Evolutionary conservation across 2,797 vertebrate genomes (phyloP).

Genomic region (Furcifer pardalis): DNA sequence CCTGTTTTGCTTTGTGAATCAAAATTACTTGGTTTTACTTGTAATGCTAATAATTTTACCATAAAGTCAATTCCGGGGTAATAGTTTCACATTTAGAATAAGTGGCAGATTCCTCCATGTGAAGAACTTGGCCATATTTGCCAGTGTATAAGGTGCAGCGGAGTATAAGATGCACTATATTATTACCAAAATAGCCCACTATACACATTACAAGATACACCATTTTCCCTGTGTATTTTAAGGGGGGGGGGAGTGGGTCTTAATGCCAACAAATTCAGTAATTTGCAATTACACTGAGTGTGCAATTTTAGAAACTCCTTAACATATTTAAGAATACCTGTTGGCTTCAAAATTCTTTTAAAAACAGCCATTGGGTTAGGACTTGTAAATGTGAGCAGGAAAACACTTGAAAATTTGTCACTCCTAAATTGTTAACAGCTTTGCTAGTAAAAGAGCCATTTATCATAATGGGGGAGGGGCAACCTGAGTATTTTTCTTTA

Average conservation of each 20-base stretch:
- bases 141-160: too few species aligned
- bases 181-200: too few species aligned
- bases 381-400: accelerated
- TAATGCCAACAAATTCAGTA: too few species aligned
- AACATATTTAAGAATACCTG: too few species aligned
- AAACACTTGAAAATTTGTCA: accelerated
- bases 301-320: not conserved
- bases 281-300: accelerated
- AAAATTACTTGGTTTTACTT: not conserved
- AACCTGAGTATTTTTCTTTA: not conserved
- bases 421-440: not conserved
- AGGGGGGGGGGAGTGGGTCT: too few species aligned
- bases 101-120: not conserved
- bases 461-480: not conserved
- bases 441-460: not conserved
- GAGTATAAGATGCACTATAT: too few species aligned
- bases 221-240: too few species aligned
- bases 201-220: too few species aligned
- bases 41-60: accelerated
- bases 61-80: not conserved
- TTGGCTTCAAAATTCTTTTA: not conserved
- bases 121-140: too few species aligned
- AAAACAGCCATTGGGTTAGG: not conserved
- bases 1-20: not conserved
- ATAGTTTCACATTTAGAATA: not conserved